Evolutionary conservation across 2,888 invertebrate species (phyloP).

Genomic region (Drymonia ruficornis): DNA sequence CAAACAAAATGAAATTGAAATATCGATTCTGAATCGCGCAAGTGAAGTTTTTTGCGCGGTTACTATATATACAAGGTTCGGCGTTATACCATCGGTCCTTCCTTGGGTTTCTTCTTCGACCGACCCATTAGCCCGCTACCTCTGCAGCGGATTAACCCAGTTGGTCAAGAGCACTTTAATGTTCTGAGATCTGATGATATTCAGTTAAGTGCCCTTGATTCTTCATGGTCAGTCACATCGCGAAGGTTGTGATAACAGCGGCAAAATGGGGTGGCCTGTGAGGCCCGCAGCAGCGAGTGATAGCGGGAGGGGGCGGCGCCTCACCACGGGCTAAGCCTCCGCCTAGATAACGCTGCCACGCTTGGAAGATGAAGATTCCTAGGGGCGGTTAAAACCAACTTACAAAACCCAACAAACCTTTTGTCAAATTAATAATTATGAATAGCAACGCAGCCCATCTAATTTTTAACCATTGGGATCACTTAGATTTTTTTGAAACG

Average conservation of each 20-base stretch:
- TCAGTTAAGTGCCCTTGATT: conserved; percentile 12
- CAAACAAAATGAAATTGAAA: background rate
- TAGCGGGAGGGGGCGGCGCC: background rate
- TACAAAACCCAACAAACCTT: background rate
- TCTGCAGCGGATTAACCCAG: conserved; percentile 3
- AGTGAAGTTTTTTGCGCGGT: conserved; percentile 9
- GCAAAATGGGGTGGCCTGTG: conserved; percentile 12
- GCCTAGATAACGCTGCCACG: background rate
- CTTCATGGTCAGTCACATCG: conserved; percentile 5
- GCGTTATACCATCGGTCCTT: conserved; percentile 6
- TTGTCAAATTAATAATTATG: background rate
- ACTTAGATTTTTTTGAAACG: too few relatives aligned
- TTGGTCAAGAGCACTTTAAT: conserved; percentile 5
- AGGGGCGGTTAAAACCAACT: conserved; percentile 9
- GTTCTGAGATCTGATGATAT: too few relatives aligned
- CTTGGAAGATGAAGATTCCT: conserved; percentile 17
- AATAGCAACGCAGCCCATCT: too few relatives aligned
- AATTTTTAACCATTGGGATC: too few relatives aligned
- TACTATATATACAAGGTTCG: background rate
- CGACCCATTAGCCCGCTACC: conserved; percentile 14
- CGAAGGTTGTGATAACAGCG: conserved; percentile 8
- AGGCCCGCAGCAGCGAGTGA: conserved; percentile 8
- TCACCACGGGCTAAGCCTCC: conserved; percentile 9
- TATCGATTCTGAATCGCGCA: conserved; percentile 13
- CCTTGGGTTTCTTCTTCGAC: conserved; percentile 16